Evolutionary conservation across 1,140 invertebrate genomes (phyloP).

Genomic region (Leucophenga varia): DNA sequence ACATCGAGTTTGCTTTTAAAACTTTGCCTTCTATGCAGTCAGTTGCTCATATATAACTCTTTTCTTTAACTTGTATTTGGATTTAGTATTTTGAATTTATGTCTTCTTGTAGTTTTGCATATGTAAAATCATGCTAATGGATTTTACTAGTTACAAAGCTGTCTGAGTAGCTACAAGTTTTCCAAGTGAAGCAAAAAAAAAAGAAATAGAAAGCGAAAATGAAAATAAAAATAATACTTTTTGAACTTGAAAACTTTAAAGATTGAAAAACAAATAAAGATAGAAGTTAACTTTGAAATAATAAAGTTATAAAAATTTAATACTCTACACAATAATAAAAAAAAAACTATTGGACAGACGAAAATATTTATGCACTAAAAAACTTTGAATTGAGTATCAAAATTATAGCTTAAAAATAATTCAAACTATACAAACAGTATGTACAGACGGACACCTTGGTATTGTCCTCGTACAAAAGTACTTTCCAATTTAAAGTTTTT

Average conservation of each 20-base stretch:
- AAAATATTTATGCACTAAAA: too few species aligned
- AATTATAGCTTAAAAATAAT: too few species aligned
- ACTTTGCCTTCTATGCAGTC: constrained; percentile 35
- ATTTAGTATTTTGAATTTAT: constrained; percentile 31
- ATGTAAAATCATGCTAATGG: constrained; percentile 27
- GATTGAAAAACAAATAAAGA: constrained; percentile 14
- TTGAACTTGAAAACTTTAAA: constrained; percentile 23
- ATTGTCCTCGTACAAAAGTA: too few species aligned
- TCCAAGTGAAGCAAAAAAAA: background rate
- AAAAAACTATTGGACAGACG: too few species aligned
- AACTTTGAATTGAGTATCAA: too few species aligned
- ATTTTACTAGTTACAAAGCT: constrained; percentile 10
- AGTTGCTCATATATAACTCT: constrained; percentile 6
- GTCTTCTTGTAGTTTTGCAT: constrained; percentile 6
- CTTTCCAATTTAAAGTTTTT: too few species aligned
- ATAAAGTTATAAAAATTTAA: too few species aligned
- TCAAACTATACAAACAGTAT: too few species aligned
- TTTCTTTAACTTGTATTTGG: constrained; percentile 28
- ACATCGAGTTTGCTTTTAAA: constrained; percentile 29
- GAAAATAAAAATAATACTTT: too few species aligned
- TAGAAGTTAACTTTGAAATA: background rate
- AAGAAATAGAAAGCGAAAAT: constrained; percentile 5
- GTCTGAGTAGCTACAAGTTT: background rate
- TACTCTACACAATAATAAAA: too few species aligned
- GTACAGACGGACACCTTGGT: too few species aligned